Conservation (phyloP, 2,888 invertebrate species). For the Prenolepis imparis region DNA sequence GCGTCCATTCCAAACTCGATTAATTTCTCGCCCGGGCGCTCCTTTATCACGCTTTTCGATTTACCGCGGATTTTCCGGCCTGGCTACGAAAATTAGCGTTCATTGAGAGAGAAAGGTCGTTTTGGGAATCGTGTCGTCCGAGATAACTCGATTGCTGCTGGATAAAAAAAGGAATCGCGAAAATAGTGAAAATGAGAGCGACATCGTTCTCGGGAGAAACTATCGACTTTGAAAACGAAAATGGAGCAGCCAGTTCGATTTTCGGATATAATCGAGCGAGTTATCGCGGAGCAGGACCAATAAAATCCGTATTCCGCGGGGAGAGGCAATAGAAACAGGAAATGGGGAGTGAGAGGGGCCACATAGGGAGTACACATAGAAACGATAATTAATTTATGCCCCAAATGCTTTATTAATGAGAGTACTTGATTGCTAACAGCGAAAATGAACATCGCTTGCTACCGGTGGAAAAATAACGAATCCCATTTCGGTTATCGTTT, state of each 20-base stretch:
- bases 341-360: neutral
- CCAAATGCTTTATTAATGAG: conserved; percentile 52
- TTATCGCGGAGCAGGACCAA: neutral
- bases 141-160: neutral
- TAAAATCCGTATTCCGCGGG: neutral
- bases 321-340: conserved; percentile 12
- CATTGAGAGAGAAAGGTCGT: conserved; percentile 13
- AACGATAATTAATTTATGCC: conserved; percentile 47
- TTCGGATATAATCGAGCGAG: neutral
- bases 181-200: neutral
- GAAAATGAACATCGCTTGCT: conserved; percentile 18
- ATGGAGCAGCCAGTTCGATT: neutral
- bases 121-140: conserved; percentile 6
- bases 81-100: conserved; percentile 26
- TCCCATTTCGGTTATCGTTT: conserved; percentile 19
- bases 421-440: conserved; percentile 31
- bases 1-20: conserved; percentile 55
- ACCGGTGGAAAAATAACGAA: conserved; percentile 33
- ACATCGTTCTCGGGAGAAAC: neutral
- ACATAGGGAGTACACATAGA: neutral
- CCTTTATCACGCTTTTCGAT: conserved; percentile 65
- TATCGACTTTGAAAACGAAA: neutral
- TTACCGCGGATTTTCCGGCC: conserved; percentile 44
- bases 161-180: neutral
- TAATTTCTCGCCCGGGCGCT: conserved; percentile 68